phyloP scores from a whole-genome alignment of 2,113 vertebrate genomes.

The Ellobius talpinus region DNA sequence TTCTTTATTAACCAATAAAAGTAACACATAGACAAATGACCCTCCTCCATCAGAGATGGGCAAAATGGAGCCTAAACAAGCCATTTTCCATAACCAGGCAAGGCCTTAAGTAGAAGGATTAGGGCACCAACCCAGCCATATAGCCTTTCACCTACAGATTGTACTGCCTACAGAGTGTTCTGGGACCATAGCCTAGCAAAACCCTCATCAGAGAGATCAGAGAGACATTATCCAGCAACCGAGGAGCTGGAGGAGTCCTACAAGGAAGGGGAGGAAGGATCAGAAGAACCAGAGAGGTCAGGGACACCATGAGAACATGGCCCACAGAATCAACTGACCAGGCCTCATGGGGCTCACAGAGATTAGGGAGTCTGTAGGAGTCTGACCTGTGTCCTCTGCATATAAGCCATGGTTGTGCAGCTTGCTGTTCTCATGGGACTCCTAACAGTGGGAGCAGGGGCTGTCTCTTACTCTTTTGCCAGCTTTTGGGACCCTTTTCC shows the following conservation, averaged over 20 bases:
- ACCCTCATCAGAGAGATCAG: not conserved
- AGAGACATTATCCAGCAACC: not conserved
- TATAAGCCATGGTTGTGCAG: not conserved
- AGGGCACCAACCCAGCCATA: not conserved
- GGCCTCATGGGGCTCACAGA: not conserved
- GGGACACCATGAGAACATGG: not conserved
- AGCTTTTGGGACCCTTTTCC: not conserved
- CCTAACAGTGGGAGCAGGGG: not conserved
- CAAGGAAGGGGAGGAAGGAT: not conserved
- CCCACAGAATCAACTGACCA: not conserved
- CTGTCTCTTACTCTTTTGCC: not conserved
- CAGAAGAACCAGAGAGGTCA: not conserved
- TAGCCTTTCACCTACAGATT: not conserved
- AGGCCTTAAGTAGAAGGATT: not conserved
- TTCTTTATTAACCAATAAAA: too few relatives aligned
- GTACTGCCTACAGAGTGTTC: not conserved
- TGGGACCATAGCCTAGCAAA: not conserved
- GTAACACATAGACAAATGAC: too few relatives aligned
- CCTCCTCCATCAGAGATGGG: too few relatives aligned
- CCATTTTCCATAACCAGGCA: not conserved
- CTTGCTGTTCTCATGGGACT: not conserved
- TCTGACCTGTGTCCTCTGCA: not conserved
- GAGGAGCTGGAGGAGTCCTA: not conserved
- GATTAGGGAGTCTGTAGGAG: not conserved
- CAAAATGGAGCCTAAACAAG: not conserved